phyloP scores from a whole-genome alignment of 2,797 vertebrate species.

The Aphelocoma californica region DNA sequence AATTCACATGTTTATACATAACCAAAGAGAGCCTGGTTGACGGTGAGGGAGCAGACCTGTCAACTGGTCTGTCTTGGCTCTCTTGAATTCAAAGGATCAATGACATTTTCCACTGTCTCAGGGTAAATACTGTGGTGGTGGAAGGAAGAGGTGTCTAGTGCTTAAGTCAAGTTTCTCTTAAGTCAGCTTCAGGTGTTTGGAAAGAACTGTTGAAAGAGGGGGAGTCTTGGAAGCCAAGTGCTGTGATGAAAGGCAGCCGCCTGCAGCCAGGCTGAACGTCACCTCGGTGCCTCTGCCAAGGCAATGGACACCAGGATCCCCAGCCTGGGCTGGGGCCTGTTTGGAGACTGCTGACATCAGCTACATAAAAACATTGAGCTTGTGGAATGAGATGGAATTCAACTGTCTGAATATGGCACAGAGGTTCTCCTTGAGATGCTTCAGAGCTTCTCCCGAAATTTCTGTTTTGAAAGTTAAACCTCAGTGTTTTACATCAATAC shows the following conservation, averaged over 20 bases:
- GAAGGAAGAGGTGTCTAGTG: background rate
- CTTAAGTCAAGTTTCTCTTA: background rate
- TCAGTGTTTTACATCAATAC: constrained; percentile 6
- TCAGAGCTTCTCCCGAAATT: background rate
- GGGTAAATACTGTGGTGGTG: background rate
- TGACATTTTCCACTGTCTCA: background rate
- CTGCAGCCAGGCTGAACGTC: background rate
- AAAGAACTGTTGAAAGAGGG: background rate
- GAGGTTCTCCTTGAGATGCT: background rate
- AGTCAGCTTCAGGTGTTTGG: background rate
- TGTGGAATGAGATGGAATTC: background rate
- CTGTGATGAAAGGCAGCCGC: accelerated
- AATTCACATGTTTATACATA: background rate
- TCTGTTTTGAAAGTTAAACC: constrained; percentile 23
- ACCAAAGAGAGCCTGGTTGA: background rate
- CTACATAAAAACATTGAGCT: background rate
- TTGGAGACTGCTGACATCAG: background rate
- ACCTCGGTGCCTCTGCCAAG: background rate
- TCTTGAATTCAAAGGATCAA: background rate
- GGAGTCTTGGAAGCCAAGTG: background rate
- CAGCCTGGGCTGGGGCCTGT: background rate
- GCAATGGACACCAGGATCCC: background rate
- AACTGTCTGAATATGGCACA: background rate
- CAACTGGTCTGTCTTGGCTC: background rate
- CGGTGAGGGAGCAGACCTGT: background rate